phyloP scores from a whole-genome alignment of 2,113 vertebrate species.

The Chascanopsetta lugubris region DNA sequence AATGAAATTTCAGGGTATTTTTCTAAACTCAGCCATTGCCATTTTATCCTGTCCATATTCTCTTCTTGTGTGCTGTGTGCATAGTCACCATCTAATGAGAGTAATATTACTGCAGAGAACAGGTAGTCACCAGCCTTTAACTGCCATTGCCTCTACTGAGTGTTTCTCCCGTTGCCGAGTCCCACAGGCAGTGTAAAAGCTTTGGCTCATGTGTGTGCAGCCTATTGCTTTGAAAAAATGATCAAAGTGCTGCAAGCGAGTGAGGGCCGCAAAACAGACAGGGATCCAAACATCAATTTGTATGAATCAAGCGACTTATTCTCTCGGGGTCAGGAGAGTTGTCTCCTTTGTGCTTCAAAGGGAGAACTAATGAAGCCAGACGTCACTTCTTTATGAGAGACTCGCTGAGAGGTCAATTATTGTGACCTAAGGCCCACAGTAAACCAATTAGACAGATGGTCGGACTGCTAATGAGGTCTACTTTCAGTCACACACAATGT shows the following conservation, averaged over 20 bases:
- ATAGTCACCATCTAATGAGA: slow-evolving; percentile 40
- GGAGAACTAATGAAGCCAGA: slow-evolving; percentile 73
- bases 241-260: slow-evolving; percentile 74
- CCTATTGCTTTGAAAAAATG: slow-evolving; percentile 77
- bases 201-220: slow-evolving; percentile 54
- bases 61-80: slow-evolving; percentile 6
- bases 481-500: slow-evolving; percentile 17
- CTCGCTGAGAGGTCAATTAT: slow-evolving; percentile 66
- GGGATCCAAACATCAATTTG: slow-evolving; percentile 77
- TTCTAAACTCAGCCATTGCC: too few relatives aligned
- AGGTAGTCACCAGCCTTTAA: slow-evolving; percentile 44
- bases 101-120: slow-evolving; percentile 19
- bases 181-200: slow-evolving; percentile 56
- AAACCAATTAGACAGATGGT: slow-evolving; percentile 63
- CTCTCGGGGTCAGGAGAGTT: slow-evolving; percentile 62
- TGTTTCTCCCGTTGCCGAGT: slow-evolving; percentile 30
- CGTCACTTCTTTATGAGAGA: slow-evolving; percentile 54
- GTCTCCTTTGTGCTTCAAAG: slow-evolving; percentile 71
- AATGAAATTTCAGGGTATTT: too few relatives aligned
- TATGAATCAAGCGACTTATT: slow-evolving; percentile 75
- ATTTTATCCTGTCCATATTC: too few relatives aligned
- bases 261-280: slow-evolving; percentile 62
- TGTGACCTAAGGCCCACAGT: slow-evolving; percentile 46
- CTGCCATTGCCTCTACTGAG: slow-evolving; percentile 31
- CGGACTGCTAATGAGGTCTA: slow-evolving; percentile 28